phyloP scores from a whole-genome alignment of 2,797 vertebrate genomes.

The Carduelis carduelis region DNA sequence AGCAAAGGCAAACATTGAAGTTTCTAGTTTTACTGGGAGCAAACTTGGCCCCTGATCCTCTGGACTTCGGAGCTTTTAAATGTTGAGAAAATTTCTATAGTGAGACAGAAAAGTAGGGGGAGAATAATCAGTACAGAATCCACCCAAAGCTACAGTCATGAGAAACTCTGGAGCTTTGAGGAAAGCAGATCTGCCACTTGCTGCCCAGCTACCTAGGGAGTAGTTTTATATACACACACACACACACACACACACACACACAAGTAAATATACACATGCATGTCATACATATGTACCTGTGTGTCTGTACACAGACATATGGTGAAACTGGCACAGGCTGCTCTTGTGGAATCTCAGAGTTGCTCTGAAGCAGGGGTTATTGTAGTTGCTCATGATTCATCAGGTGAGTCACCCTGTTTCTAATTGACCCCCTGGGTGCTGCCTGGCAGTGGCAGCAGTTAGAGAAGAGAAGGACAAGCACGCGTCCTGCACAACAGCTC shows the following conservation, averaged over 20 bases:
- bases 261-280: rapidly evolving
- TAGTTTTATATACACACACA: not conserved
- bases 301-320: not conserved
- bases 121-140: not conserved
- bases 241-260: no score
- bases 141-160: not conserved
- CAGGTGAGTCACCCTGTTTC: not conserved
- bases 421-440: not conserved
- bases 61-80: not conserved
- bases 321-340: not conserved
- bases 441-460: not conserved
- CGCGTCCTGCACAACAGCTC: not conserved
- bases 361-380: not conserved
- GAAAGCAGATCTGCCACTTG: not conserved
- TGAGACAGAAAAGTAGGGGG: not conserved
- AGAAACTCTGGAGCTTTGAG: not conserved
- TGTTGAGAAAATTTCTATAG: not conserved
- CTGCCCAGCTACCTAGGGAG: not conserved
- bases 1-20: not conserved
- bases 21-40: not conserved
- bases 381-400: not conserved
- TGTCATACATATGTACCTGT: rapidly evolving
- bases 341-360: not conserved
- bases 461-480: not conserved
- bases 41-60: not conserved